A percentile compares a stretch with the other conserved stretches of the same genome.
Evolutionary conservation across 2,113 vertebrate species (phyloP).

Genomic region (Mobula birostris): DNA sequence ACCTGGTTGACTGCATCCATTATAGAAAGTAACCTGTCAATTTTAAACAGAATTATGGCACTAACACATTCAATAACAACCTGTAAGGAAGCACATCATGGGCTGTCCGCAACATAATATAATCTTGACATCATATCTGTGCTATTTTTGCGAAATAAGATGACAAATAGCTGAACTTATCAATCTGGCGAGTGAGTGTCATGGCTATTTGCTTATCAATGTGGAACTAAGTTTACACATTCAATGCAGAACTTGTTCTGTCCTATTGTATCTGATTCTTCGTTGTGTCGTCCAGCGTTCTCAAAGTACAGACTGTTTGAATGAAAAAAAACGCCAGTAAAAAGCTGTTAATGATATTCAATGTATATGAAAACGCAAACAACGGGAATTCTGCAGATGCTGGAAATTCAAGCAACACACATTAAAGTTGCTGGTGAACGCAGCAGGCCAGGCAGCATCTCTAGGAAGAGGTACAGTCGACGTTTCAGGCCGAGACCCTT

Average conservation of each 20-base stretch:
- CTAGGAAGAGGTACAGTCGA: no score
- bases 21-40: background rate
- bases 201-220: conserved; percentile 15
- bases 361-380: background rate
- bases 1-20: background rate
- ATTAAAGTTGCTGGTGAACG: no score
- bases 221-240: background rate
- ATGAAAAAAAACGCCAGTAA: background rate
- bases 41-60: background rate
- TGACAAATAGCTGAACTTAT: background rate
- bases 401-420: no score
- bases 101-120: background rate
- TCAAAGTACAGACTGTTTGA: background rate
- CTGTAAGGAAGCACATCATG: background rate
- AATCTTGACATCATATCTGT: background rate
- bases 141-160: background rate
- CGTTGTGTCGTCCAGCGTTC: background rate
- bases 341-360: background rate
- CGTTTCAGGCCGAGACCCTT: no score
- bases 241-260: background rate
- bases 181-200: background rate
- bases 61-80: background rate
- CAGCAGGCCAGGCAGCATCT: no score
- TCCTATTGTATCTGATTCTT: background rate
- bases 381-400: no score